Evolutionary conservation across 23 tunicate species (phyloP), one percentile per base, ranked within the genome.

Genomic region (Halocynthia aurantium): DNA sequence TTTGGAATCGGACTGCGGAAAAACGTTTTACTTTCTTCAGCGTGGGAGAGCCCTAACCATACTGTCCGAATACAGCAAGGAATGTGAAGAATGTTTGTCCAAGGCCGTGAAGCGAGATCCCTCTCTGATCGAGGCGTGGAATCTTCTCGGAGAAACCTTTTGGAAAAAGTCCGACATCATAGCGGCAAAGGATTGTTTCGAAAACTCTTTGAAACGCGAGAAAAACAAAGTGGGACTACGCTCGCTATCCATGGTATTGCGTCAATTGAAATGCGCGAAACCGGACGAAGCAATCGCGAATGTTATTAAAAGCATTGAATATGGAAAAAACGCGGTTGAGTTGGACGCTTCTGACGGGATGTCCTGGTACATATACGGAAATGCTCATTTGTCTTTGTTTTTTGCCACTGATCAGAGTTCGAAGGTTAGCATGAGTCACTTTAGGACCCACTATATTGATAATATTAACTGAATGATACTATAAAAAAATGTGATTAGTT

Each of bases 61-160:
- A 11, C 31, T 92, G 67, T 82, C 98, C n/a, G 98, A 92, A 0
- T 86, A 92, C 63, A 82, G 72, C 50, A 55, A 68, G 50, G 93
- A 86, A 21, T 92, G 98, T 77, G 98, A 92, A 73, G 98, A 92
- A 9, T 75, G 70, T 53, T 74, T 92, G 22, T 92, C 98, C 5
- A 92, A 92, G 83, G 98, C 82, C 12, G 98, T 92, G 0, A 92
- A 92, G 53, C 82, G 98, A 22, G 92, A 92, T 61, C 98, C 98
- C 6, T 92, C 98, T 5, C 60, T 75, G 22, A 79, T 86, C 7
- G 87, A 86, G 52, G 98, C 77, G 15, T 92, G 98, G 98, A 92
- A 92, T 77, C 56, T 86, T 74, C 82, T 92, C 7, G 98, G 98
- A 20, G 98, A 92, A 75, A 92, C 92, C 10, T 92, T 92, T 72